Evolutionary conservation across 2,888 invertebrate genomes (phyloP).

Genomic region (Clistopyga incitator): DNA sequence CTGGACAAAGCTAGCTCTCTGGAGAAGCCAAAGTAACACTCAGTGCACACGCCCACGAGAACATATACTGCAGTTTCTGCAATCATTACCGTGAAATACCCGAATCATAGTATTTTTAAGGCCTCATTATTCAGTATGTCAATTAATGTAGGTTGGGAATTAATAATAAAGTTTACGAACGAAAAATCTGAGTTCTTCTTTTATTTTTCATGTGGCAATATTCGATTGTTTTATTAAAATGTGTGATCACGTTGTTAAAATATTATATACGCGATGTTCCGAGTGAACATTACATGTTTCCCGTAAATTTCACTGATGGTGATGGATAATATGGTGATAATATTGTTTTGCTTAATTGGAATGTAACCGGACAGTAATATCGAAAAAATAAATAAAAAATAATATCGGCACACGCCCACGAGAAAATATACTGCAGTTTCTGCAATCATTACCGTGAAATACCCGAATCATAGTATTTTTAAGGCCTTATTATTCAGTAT

Average conservation of each 20-base stretch:
- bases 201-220: too few relatives aligned
- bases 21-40: slow-evolving; percentile 10
- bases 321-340: too few relatives aligned
- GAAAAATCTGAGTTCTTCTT: too few relatives aligned
- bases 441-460: background rate
- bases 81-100: background rate
- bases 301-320: too few relatives aligned
- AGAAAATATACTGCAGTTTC: background rate
- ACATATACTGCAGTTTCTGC: background rate
- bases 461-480: background rate
- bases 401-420: background rate
- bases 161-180: too few relatives aligned
- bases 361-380: too few relatives aligned
- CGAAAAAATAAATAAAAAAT: too few relatives aligned
- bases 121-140: background rate
- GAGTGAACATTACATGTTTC: too few relatives aligned
- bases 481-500: background rate
- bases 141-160: background rate
- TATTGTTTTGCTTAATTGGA: too few relatives aligned
- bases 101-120: background rate
- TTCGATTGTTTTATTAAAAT: too few relatives aligned
- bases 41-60: background rate
- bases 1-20: slow-evolving; percentile 11
- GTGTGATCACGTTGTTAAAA: too few relatives aligned
- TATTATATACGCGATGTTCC: too few relatives aligned